phyloP scores from a whole-genome alignment of 2,113 vertebrate species.

The Limanda limanda region DNA sequence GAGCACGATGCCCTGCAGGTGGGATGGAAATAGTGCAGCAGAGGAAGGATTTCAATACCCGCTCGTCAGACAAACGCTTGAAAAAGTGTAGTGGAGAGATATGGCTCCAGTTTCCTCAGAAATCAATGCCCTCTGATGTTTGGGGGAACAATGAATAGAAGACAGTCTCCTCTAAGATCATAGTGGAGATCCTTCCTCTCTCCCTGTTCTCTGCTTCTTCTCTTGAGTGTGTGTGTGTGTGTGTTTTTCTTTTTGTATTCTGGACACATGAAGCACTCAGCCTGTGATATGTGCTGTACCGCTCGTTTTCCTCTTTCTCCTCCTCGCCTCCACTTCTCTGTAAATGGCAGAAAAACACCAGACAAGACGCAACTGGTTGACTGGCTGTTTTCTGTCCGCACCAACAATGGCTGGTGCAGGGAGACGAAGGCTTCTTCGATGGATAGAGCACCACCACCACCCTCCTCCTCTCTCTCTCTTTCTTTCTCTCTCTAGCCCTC shows the following conservation, averaged over 20 bases:
- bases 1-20: conserved; percentile 63
- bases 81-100: conserved; percentile 66
- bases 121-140: conserved; percentile 66
- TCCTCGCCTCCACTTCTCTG: conserved; percentile 43
- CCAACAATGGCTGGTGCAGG: conserved; percentile 44
- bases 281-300: conserved; percentile 50
- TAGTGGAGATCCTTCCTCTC: conserved; percentile 38
- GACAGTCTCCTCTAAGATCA: conserved; percentile 34
- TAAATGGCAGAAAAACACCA: conserved; percentile 60
- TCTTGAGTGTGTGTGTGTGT: conserved; percentile 1
- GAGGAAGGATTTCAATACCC: conserved; percentile 59
- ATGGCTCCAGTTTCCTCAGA: conserved; percentile 40
- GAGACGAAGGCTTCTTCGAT: conserved; percentile 31
- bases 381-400: conserved; percentile 43
- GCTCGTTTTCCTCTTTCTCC: conserved; percentile 48
- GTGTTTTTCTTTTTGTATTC: conserved; percentile 34
- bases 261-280: conserved; percentile 37
- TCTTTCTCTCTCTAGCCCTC: background rate
- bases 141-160: conserved; percentile 45
- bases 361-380: conserved; percentile 61
- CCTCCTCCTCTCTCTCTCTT: background rate
- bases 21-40: conserved; percentile 63
- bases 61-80: conserved; percentile 63
- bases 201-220: conserved; percentile 23
- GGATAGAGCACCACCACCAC: conserved; percentile 17